These are phyloP conservation scores for Chloroceryle inda DNA, from an alignment of 2,797 vertebrate genomes.

Conservation along the genomic window DNA sequence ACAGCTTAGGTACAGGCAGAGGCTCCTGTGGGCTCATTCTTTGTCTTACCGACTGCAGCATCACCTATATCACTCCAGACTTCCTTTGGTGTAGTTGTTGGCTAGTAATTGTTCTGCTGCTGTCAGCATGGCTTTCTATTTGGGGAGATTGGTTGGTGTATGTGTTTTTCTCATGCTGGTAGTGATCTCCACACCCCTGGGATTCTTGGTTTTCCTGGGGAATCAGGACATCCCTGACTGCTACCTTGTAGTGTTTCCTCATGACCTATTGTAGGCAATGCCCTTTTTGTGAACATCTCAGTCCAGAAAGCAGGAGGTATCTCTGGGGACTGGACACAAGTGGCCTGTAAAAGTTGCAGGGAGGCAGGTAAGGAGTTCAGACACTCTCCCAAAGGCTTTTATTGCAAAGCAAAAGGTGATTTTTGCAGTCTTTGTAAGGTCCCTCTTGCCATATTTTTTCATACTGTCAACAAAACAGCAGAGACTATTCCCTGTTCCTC, in stretches of 20 bases:
- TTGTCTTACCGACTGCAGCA: not conserved
- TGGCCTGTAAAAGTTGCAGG: not conserved
- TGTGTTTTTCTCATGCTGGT: not conserved
- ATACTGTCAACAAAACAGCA: not conserved
- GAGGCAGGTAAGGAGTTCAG: not conserved
- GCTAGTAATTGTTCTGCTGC: not conserved
- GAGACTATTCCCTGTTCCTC: not conserved
- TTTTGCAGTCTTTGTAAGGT: not conserved
- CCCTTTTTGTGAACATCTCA: not conserved
- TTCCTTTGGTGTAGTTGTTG: not conserved
- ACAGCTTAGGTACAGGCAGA: not conserved
- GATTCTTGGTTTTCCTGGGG: not conserved
- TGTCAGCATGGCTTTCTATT: not conserved
- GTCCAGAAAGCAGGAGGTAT: not conserved
- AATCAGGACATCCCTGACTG: not conserved
- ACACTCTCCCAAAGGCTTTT: not conserved
- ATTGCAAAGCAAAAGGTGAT: not conserved
- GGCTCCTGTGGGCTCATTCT: not conserved
- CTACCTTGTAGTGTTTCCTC: not conserved
- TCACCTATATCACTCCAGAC: not conserved
- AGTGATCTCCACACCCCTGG: accelerated
- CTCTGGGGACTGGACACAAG: not conserved
- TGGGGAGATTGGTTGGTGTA: not conserved
- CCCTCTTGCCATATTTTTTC: not conserved
- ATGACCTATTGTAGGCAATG: not conserved